Percentiles rank a stretch among this genome's conserved stretches.
phyloP scores from a whole-genome alignment of 1,140 invertebrate genomes.

The Vanessa atalanta region DNA sequence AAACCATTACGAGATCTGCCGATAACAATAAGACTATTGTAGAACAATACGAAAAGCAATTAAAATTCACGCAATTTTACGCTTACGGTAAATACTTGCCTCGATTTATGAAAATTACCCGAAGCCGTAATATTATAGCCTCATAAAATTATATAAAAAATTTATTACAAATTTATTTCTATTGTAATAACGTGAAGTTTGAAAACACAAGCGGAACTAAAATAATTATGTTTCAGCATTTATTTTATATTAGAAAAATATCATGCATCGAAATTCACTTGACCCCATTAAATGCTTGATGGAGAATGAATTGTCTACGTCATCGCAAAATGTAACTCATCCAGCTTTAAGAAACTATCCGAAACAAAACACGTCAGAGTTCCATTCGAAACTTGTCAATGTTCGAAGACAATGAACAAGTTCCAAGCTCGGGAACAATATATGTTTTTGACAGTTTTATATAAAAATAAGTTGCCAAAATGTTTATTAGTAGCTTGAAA shows the following conservation, averaged over 20 bases:
- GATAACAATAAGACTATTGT: constrained; percentile 43
- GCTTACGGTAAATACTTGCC: constrained; percentile 41
- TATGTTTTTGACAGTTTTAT: constrained; percentile 41
- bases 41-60: constrained; percentile 46
- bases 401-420: constrained; percentile 26
- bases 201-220: constrained; percentile 14
- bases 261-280: constrained; percentile 36
- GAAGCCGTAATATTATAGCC: constrained; percentile 27
- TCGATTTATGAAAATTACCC: constrained; percentile 37
- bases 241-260: constrained; percentile 5
- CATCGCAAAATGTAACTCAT: constrained; percentile 31
- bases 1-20: constrained; percentile 44
- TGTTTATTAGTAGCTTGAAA: constrained; percentile 27
- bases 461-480: constrained; percentile 30
- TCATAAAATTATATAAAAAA: constrained; percentile 25
- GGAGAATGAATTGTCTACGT: constrained; percentile 26
- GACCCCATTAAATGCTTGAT: constrained; percentile 27
- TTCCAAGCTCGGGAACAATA: constrained; percentile 25
- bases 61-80: constrained; percentile 51
- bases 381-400: constrained; percentile 34
- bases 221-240: constrained; percentile 35
- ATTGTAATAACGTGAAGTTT: constrained; percentile 17
- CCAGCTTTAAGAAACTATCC: constrained; percentile 31
- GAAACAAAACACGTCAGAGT: constrained; percentile 29
- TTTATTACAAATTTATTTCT: constrained; percentile 22